These are phyloP conservation scores for Puma concolor DNA, from an alignment of 2,113 vertebrate species.

Conservation along the genomic window DNA sequence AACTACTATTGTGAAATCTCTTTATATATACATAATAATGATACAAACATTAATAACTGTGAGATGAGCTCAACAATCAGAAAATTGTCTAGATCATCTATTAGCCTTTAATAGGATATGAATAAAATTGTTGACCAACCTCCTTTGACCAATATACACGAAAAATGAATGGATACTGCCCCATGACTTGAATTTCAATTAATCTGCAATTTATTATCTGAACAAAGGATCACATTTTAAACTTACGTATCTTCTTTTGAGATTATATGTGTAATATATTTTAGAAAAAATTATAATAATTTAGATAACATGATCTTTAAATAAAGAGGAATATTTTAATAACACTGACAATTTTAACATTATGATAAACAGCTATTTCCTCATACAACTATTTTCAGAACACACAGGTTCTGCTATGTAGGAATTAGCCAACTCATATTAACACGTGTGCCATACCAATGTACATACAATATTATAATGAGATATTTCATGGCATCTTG, in stretches of 20 bases:
- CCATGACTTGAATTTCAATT: background rate
- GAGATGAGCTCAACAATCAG: background rate
- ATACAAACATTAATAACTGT: background rate
- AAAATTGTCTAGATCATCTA: background rate
- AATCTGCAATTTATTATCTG: background rate
- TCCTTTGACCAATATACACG: background rate
- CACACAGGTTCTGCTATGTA: background rate
- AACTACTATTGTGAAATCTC: background rate
- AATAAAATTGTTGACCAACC: constrained; percentile 2
- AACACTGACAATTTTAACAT: background rate
- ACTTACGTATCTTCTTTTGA: background rate
- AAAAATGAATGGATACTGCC: background rate
- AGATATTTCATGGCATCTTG: background rate
- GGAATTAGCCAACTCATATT: background rate
- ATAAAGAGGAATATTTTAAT: background rate
- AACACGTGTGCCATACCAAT: background rate
- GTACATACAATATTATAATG: background rate
- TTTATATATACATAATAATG: background rate
- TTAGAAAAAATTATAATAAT: background rate
- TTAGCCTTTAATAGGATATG: background rate
- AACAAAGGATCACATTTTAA: background rate
- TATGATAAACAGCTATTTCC: background rate
- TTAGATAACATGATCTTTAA: background rate
- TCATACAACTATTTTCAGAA: background rate
- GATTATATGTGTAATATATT: background rate